Evolutionary conservation across 2,888 invertebrate species (phyloP).

Genomic region (Timema podura): DNA sequence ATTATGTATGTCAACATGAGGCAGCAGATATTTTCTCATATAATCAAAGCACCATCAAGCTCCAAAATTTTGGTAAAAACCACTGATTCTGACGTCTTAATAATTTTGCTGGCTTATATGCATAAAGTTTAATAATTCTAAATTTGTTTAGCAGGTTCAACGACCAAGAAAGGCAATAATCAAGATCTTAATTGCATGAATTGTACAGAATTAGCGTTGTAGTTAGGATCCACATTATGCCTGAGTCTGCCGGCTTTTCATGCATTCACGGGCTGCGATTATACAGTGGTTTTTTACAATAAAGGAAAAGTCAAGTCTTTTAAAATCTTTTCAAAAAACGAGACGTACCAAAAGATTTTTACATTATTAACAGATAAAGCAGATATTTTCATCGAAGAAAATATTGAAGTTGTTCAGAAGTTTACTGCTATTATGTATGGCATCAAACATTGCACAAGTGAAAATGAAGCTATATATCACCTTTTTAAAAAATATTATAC

Average conservation of each 20-base stretch:
- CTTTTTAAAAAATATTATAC: not conserved
- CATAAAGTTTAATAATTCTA: slow-evolving; percentile 34
- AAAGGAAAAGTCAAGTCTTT: not conserved
- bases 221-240: slow-evolving; percentile 34
- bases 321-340: not conserved
- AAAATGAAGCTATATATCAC: too few relatives aligned
- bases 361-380: not conserved
- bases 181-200: slow-evolving; percentile 33
- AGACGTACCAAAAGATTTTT: not conserved
- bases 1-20: slow-evolving; percentile 36
- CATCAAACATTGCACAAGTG: too few relatives aligned
- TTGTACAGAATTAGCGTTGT: slow-evolving; percentile 34
- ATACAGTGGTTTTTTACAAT: slow-evolving; percentile 4
- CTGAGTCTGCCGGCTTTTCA: slow-evolving; percentile 13
- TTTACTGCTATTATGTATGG: too few relatives aligned
- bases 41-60: slow-evolving; percentile 28
- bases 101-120: slow-evolving; percentile 36
- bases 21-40: slow-evolving; percentile 37
- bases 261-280: slow-evolving; percentile 15
- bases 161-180: slow-evolving; percentile 18
- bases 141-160: slow-evolving; percentile 33
- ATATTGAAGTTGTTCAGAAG: not conserved
- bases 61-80: slow-evolving; percentile 36
- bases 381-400: not conserved
- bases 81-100: slow-evolving; percentile 25